phyloP scores from a whole-genome alignment of 2,113 vertebrate species.

The Pluvianellus socialis region DNA sequence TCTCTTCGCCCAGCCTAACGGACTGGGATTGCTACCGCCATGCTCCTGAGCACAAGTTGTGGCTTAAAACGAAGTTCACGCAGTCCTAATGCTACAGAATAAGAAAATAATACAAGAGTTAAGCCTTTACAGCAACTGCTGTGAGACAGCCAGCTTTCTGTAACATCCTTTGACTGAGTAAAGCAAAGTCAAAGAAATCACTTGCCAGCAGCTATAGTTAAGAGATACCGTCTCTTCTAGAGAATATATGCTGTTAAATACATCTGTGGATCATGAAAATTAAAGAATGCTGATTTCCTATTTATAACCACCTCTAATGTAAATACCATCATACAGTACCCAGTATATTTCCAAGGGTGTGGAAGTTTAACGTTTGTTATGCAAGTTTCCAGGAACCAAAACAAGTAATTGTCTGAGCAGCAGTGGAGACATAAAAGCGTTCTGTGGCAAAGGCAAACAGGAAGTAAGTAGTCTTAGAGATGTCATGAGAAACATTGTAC shows the following conservation, averaged over 20 bases:
- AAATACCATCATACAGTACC: background rate
- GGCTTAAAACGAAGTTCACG: background rate
- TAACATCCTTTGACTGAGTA: background rate
- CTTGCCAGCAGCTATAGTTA: background rate
- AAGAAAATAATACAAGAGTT: background rate
- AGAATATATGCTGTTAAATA: background rate
- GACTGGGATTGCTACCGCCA: background rate
- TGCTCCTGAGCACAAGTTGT: background rate
- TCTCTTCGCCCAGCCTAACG: background rate
- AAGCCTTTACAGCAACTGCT: background rate
- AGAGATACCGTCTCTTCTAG: background rate
- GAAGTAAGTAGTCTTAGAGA: background rate
- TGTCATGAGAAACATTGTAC: background rate
- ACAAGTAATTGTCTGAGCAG: background rate
- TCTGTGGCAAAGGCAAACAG: background rate
- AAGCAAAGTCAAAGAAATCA: background rate
- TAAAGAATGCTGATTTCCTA: background rate
- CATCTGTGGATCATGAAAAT: background rate
- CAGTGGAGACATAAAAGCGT: background rate
- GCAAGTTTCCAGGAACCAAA: background rate
- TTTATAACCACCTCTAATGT: background rate
- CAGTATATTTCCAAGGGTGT: fast-evolving
- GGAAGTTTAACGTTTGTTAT: background rate
- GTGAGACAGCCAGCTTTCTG: background rate
- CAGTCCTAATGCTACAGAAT: background rate